phyloP scores from a whole-genome alignment of 2,888 invertebrate genomes.

The Athripsodes cinereus region DNA sequence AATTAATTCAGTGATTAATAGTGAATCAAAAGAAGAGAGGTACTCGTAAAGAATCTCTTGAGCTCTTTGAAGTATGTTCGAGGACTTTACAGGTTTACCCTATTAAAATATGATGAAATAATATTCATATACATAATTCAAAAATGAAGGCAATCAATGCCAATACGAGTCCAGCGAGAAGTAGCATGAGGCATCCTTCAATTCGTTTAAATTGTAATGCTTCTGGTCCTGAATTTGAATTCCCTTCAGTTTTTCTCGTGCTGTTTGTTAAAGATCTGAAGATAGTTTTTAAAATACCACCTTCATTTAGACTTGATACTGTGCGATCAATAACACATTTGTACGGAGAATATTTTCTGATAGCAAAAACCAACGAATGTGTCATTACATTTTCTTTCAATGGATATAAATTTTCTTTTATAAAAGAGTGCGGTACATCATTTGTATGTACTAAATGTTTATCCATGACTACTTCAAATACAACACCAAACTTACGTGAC shows the following conservation, averaged over 20 bases:
- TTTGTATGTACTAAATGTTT: slow-evolving; percentile 2
- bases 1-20: too few species aligned
- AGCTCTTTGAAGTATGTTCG: too few species aligned
- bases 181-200: slow-evolving; percentile 4
- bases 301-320: slow-evolving; percentile 10
- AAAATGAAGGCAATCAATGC: not conserved
- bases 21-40: too few species aligned
- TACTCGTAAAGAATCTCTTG: too few species aligned
- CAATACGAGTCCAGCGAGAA: not conserved
- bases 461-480: slow-evolving; percentile 12
- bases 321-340: slow-evolving; percentile 10
- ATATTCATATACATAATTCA: too few species aligned
- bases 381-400: slow-evolving; percentile 2
- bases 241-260: not conserved
- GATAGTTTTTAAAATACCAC: slow-evolving; percentile 9
- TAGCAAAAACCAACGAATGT: slow-evolving; percentile 9
- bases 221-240: not conserved
- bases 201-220: slow-evolving; percentile 7
- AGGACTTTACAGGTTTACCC: too few species aligned
- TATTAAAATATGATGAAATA: too few species aligned
- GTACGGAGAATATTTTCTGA: slow-evolving; percentile 14
- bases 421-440: not conserved
- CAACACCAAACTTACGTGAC: slow-evolving; percentile 1
- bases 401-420: slow-evolving; percentile 8
- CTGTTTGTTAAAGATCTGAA: not conserved